Evolutionary conservation across 2,113 vertebrate genomes (phyloP).

Genomic region (Xyrauchen texanus): DNA sequence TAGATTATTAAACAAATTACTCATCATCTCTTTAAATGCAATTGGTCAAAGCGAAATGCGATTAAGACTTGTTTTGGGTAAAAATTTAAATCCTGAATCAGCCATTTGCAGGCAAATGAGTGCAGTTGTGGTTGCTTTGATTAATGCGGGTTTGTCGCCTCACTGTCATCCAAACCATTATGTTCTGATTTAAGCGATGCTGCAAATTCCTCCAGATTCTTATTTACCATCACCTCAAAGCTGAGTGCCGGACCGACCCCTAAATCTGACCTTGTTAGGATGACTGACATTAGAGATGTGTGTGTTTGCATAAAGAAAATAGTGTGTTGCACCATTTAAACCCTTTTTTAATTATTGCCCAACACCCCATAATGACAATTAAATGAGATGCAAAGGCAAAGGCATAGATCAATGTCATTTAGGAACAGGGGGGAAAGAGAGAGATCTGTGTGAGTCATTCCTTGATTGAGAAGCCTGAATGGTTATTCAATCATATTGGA

Average conservation of each 20-base stretch:
- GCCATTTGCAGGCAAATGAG: conserved; percentile 47
- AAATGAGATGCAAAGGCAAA: conserved; percentile 18
- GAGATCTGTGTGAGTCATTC: conserved; percentile 9
- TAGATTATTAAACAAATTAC: conserved; percentile 39
- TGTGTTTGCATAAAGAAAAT: conserved; percentile 16
- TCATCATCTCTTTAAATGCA: conserved; percentile 38
- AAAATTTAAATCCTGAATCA: conserved; percentile 43
- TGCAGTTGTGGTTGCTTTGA: conserved; percentile 38
- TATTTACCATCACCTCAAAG: conserved; percentile 28
- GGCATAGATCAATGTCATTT: conserved; percentile 31
- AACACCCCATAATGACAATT: conserved; percentile 40
- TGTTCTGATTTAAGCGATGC: conserved; percentile 35
- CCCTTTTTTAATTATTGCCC: conserved; percentile 28
- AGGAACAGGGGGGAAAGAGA: conserved; percentile 8
- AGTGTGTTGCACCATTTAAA: conserved; percentile 14
- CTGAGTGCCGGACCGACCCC: conserved; percentile 16
- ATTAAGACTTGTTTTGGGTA: conserved; percentile 38
- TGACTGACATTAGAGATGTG: neutral
- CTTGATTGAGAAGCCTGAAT: conserved; percentile 23
- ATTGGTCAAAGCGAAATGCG: conserved; percentile 27
- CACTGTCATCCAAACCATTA: conserved; percentile 42
- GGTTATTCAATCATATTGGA: conserved; percentile 20
- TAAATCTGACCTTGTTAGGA: conserved; percentile 42
- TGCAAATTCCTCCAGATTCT: conserved; percentile 36
- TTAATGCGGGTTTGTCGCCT: conserved; percentile 41